Conservation (phyloP, 2,113 vertebrate species). For the Microcebus lehilahytsara region DNA sequence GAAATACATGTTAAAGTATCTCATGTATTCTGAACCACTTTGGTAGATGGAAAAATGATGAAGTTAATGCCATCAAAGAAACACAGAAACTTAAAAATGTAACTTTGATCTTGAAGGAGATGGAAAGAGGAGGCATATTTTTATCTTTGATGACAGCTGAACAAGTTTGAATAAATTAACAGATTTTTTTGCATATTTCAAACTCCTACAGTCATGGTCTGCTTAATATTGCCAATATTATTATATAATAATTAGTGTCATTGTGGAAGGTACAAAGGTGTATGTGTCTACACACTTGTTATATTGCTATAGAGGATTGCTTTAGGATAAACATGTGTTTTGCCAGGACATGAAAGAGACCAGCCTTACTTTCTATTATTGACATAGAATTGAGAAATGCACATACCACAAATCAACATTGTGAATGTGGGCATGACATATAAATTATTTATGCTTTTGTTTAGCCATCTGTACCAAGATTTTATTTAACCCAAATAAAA, state of each 20-base stretch:
- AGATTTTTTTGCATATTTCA: conserved; percentile 62
- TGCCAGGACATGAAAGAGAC: background rate
- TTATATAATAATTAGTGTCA: conserved; percentile 61
- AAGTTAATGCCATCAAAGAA: conserved; percentile 60
- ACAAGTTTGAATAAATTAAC: conserved; percentile 72
- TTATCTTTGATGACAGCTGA: conserved; percentile 72
- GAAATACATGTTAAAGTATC: background rate
- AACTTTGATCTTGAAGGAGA: conserved; percentile 70
- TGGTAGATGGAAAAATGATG: conserved; percentile 1
- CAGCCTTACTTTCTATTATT: background rate
- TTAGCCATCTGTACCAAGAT: conserved; percentile 42
- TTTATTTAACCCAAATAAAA: conserved; percentile 62
- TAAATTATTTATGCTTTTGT: conserved; percentile 45
- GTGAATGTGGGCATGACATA: background rate
- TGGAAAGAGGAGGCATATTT: conserved; percentile 68
- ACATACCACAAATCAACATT: background rate
- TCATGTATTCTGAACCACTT: background rate
- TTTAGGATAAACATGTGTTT: background rate
- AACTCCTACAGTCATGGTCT: conserved; percentile 68
- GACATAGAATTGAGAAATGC: background rate
- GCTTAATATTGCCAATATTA: conserved; percentile 65
- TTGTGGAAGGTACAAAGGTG: conserved; percentile 22
- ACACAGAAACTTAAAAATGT: conserved; percentile 58
- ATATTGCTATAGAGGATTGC: background rate
- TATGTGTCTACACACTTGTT: background rate